A percentile compares a stretch with the other conserved stretches of the same genome.
Conservation (phyloP, 2,113 vertebrate species). For the Sapayoa aenigma region DNA sequence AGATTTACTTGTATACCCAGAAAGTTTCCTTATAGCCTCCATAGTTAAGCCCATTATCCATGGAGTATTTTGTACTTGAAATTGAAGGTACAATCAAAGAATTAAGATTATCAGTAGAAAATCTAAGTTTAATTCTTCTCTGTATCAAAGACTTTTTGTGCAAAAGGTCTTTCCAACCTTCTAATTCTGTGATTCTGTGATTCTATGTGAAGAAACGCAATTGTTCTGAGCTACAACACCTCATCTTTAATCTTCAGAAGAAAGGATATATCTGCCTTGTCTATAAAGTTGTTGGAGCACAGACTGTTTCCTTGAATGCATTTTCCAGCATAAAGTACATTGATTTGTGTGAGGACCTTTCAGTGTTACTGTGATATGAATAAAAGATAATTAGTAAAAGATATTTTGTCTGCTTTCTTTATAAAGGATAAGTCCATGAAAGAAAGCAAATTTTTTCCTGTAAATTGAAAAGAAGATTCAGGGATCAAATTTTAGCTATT, state of each 20-base stretch:
- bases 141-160: not conserved
- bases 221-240: conserved; percentile 33
- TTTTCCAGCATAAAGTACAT: conserved; percentile 18
- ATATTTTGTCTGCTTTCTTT: conserved; percentile 1
- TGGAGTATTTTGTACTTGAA: conserved; percentile 25
- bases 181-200: too few species aligned
- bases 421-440: not conserved
- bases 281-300: conserved; percentile 34
- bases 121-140: conserved; percentile 33
- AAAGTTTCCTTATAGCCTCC: not conserved
- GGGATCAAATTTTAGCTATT: conserved; percentile 36
- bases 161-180: too few species aligned
- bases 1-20: conserved; percentile 8
- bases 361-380: not conserved
- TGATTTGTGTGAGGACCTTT: conserved; percentile 22
- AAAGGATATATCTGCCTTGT: not conserved
- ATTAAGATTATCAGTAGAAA: conserved; percentile 8
- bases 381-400: conserved; percentile 53
- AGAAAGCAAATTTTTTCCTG: not conserved
- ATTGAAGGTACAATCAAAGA: conserved; percentile 18
- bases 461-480: conserved; percentile 6
- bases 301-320: not conserved
- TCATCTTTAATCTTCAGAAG: conserved; percentile 42
- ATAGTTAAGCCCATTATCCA: not conserved
- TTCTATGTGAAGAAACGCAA: not conserved